Percentiles rank a stretch among this genome's conserved stretches.
phyloP scores from a whole-genome alignment of 2,113 vertebrate genomes.

The Amblyornis subalaris region DNA sequence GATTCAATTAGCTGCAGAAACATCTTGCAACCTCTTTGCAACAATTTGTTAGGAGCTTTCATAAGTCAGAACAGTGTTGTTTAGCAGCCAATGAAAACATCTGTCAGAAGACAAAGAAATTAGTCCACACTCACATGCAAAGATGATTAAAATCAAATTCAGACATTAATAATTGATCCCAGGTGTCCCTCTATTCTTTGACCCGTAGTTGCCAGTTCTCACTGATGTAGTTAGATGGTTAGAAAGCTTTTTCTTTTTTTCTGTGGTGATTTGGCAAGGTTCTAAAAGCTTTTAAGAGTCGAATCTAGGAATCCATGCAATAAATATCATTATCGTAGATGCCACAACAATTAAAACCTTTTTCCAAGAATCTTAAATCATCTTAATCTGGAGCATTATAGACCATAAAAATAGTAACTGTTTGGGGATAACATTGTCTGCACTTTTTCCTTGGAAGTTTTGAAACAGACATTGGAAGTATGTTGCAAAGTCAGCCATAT shows the following conservation, averaged over 20 bases:
- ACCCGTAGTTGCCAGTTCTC: slow-evolving; percentile 43
- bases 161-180: slow-evolving; percentile 57
- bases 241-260: not conserved
- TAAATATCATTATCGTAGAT: slow-evolving; percentile 5
- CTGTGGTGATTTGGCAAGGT: slow-evolving; percentile 5
- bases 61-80: not conserved
- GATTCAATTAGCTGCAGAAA: not conserved
- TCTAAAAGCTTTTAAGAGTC: not conserved
- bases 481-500: not conserved
- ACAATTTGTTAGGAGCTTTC: not conserved
- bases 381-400: not conserved
- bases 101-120: slow-evolving; percentile 52
- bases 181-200: slow-evolving; percentile 9
- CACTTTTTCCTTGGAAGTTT: not conserved
- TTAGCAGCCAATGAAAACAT: slow-evolving; percentile 55
- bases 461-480: not conserved
- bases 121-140: slow-evolving; percentile 36
- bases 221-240: not conserved
- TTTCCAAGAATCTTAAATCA: slow-evolving; percentile 24
- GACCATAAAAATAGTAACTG: not conserved
- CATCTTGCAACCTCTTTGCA: not conserved
- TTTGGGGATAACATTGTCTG: not conserved
- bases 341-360: slow-evolving; percentile 2
- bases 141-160: slow-evolving; percentile 60
- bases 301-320: not conserved